phyloP scores from a whole-genome alignment of 1,140 invertebrate genomes.

The Hycleus phaleratus region DNA sequence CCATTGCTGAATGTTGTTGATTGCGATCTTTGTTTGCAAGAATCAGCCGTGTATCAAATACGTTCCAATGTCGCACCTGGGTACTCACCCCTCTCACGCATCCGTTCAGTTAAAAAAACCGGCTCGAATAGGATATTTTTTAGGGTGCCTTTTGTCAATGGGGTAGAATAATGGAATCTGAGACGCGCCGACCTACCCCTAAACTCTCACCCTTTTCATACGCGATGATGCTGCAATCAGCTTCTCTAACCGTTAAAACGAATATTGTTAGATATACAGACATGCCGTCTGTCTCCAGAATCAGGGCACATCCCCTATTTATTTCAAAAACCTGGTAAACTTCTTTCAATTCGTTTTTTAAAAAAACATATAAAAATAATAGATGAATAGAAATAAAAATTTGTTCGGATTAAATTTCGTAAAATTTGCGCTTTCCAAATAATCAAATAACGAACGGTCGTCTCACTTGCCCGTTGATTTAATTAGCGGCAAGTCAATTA shows the following conservation, averaged over 20 bases:
- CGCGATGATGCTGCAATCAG: slow-evolving; percentile 32
- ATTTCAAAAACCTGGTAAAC: too few relatives aligned
- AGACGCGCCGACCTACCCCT: slow-evolving; percentile 33
- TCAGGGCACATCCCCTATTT: slow-evolving; percentile 11
- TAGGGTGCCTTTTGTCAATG: slow-evolving; percentile 32
- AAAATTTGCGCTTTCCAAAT: too few relatives aligned
- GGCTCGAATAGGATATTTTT: slow-evolving; percentile 32
- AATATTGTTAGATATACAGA: not conserved
- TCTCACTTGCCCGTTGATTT: not conserved
- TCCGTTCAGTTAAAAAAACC: slow-evolving; percentile 30
- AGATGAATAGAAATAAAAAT: too few relatives aligned
- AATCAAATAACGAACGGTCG: too few relatives aligned
- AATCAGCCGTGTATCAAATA: slow-evolving; percentile 28
- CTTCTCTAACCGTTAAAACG: slow-evolving; percentile 13
- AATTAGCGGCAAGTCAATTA: slow-evolving; percentile 13
- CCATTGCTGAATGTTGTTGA: slow-evolving; percentile 20
- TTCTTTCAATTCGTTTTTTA: too few relatives aligned
- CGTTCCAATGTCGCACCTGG: slow-evolving; percentile 30
- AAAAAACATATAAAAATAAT: too few relatives aligned
- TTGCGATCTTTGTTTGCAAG: slow-evolving; percentile 35
- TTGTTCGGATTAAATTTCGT: too few relatives aligned
- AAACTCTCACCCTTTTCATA: slow-evolving; percentile 35
- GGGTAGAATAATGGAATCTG: slow-evolving; percentile 36
- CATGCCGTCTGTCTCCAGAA: slow-evolving; percentile 15
- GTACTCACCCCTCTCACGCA: slow-evolving; percentile 30